These are phyloP conservation scores for Capreolus pygargus DNA, from an alignment of 2,113 vertebrate species.

Conservation along the genomic window DNA sequence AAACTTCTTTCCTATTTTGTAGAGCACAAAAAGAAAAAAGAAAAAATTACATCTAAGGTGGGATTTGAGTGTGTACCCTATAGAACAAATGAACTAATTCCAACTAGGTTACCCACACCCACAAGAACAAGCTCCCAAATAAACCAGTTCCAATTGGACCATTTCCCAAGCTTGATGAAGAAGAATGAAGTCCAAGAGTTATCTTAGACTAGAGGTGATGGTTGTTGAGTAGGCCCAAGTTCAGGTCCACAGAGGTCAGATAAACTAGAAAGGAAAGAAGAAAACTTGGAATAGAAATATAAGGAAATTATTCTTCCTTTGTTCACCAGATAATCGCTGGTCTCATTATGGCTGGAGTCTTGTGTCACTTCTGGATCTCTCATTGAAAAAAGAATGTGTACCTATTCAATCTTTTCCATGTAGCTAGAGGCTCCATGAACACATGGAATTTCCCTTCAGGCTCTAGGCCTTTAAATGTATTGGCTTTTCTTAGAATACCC, in stretches of 20 bases:
- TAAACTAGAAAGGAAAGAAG: neutral
- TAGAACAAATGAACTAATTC: neutral
- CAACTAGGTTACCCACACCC: neutral
- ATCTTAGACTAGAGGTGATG: neutral
- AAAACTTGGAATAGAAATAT: neutral
- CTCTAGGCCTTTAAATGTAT: neutral
- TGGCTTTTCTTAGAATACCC: neutral
- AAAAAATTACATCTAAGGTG: neutral
- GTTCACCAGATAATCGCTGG: neutral
- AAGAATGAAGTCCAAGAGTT: neutral
- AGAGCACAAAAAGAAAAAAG: neutral
- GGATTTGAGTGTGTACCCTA: neutral
- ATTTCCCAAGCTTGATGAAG: neutral
- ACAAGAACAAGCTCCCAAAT: neutral
- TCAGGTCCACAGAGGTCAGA: neutral
- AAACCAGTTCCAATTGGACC: neutral
- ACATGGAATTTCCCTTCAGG: neutral
- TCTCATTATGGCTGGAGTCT: neutral
- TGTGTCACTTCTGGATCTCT: neutral
- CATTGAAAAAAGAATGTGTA: neutral
- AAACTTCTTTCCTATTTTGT: neutral
- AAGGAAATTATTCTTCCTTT: neutral
- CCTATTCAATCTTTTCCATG: neutral
- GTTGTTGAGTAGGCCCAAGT: neutral
- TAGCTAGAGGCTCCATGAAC: neutral